These are phyloP conservation scores for Tolmerus cingulatus DNA, from an alignment of 2,888 invertebrate genomes.

Conservation along the genomic window DNA sequence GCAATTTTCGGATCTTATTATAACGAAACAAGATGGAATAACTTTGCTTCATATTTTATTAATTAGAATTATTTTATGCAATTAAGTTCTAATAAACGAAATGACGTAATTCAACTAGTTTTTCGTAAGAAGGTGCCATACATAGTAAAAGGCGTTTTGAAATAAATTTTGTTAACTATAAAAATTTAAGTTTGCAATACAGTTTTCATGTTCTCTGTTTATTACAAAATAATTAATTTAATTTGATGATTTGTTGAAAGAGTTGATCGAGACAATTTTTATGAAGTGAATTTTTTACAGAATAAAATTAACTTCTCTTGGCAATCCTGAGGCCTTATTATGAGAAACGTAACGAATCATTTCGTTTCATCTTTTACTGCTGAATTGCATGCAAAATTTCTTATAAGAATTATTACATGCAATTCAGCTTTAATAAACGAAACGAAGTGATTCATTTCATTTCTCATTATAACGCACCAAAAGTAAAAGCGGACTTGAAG, in stretches of 20 bases:
- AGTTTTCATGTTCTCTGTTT: no score
- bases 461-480: not conserved
- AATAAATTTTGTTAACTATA: not conserved
- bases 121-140: not conserved
- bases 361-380: not conserved
- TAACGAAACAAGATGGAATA: no score
- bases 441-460: not conserved
- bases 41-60: no score
- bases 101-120: not conserved
- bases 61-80: not conserved
- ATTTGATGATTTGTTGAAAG: no score
- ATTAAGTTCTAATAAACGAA: not conserved
- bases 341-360: not conserved
- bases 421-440: not conserved
- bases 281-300: not conserved
- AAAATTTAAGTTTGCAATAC: no score
- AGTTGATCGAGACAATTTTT: not conserved
- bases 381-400: not conserved
- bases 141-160: not conserved
- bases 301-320: not conserved
- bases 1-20: no score
- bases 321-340: not conserved
- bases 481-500: not conserved
- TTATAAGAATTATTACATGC: not conserved
- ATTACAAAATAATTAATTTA: no score